These are phyloP conservation scores for Callorhinus ursinus DNA, from an alignment of 2,113 vertebrate genomes.

Conservation along the genomic window DNA sequence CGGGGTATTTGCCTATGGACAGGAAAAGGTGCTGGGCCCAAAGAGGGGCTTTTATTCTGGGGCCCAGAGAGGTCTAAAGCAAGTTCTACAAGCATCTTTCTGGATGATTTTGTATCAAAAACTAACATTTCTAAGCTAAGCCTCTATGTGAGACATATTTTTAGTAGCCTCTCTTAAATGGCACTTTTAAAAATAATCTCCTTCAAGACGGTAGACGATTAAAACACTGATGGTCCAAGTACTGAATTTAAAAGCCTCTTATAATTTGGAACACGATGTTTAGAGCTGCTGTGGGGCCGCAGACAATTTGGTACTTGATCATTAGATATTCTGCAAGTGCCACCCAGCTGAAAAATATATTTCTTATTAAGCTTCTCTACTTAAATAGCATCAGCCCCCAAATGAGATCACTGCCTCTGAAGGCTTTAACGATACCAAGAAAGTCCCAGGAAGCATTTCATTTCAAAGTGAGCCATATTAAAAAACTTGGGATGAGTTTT, in stretches of 20 bases:
- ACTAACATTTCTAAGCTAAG: slow-evolving; percentile 65
- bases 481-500: background rate
- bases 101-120: slow-evolving; percentile 47
- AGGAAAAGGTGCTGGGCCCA: background rate
- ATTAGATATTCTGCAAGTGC: slow-evolving; percentile 41
- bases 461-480: slow-evolving; percentile 41
- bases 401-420: slow-evolving; percentile 14
- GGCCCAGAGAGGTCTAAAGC: background rate
- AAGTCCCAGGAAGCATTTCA: slow-evolving; percentile 58
- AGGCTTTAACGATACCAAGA: slow-evolving; percentile 39
- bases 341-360: slow-evolving; percentile 33
- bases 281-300: background rate
- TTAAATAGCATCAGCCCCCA: slow-evolving; percentile 54
- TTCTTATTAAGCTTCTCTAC: slow-evolving; percentile 64
- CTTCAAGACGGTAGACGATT: slow-evolving; percentile 44
- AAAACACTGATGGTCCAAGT: slow-evolving; percentile 52
- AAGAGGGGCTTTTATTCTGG: background rate
- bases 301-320: slow-evolving; percentile 26
- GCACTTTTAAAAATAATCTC: slow-evolving; percentile 69
- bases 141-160: slow-evolving; percentile 59
- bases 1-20: rapidly evolving
- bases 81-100: slow-evolving; percentile 19
- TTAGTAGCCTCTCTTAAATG: slow-evolving; percentile 65
- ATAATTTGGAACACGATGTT: background rate
- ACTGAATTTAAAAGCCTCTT: slow-evolving; percentile 38